A percentile compares a stretch with the other conserved stretches of the same genome.
Evolutionary conservation across 2,797 vertebrate genomes (phyloP).

Genomic region (Atherinosoma microstoma): DNA sequence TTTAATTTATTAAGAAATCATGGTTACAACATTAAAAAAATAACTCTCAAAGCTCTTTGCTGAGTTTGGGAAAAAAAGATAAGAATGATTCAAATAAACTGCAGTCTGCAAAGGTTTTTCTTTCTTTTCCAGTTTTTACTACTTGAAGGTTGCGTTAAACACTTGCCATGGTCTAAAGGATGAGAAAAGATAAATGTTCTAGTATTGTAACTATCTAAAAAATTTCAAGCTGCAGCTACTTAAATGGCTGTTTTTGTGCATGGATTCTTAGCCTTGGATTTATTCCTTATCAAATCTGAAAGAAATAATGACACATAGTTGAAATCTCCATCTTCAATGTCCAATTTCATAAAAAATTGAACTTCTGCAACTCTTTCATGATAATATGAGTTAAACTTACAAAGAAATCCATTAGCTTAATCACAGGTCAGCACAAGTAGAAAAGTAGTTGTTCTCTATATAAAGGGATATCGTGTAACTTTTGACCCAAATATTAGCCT

Average conservation of each 20-base stretch:
- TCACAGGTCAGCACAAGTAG: no score
- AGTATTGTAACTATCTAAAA: not conserved
- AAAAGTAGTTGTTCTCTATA: no score
- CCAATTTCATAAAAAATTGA: not conserved
- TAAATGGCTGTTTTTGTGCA: not conserved
- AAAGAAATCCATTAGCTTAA: not conserved
- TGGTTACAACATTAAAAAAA: not conserved
- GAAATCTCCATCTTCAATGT: not conserved
- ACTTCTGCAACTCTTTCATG: not conserved
- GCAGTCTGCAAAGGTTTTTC: not conserved
- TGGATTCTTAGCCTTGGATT: constrained; percentile 1
- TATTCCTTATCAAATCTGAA: not conserved
- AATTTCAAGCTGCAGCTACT: not conserved
- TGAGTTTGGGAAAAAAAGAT: not conserved
- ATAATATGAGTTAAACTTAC: not conserved
- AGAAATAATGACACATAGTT: not conserved
- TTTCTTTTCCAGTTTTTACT: not conserved
- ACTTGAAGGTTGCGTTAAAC: not conserved
- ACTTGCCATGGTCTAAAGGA: not conserved
- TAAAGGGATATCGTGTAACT: no score
- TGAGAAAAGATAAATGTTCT: not conserved
- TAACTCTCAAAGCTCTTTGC: not conserved
- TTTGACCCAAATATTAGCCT: no score
- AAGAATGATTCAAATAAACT: not conserved
- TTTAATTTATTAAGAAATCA: not conserved